A percentile compares a stretch with the other conserved stretches of the same genome.
Evolutionary conservation across 2,888 invertebrate species (phyloP).

Genomic region (Ormyrus pomaceus): DNA sequence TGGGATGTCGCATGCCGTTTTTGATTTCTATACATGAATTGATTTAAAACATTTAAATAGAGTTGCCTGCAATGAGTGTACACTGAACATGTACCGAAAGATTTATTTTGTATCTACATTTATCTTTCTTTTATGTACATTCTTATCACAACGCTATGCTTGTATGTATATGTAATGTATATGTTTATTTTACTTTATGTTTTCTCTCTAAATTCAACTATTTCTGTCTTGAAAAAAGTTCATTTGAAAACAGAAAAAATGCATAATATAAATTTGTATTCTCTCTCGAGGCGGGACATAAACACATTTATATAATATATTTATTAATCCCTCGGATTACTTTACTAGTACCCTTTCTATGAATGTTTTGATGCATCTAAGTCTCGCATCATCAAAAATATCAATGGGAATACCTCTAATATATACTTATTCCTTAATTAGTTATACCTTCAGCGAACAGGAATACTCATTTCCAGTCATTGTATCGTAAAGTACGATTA

Average conservation of each 20-base stretch:
- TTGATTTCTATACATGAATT: conserved; percentile 56
- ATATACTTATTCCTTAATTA: conserved; percentile 66
- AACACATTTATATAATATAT: conserved; percentile 44
- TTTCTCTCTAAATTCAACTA: background rate
- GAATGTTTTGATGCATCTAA: conserved; percentile 67
- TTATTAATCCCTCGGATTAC: conserved; percentile 65
- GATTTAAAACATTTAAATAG: conserved; percentile 37
- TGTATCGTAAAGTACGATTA: conserved; percentile 66
- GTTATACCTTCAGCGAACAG: conserved; percentile 59
- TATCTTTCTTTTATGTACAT: conserved; percentile 62
- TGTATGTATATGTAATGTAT: conserved; percentile 31
- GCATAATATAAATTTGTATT: conserved; percentile 42
- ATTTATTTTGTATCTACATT: conserved; percentile 57
- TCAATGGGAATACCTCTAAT: conserved; percentile 72
- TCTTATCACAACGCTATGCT: conserved; percentile 63
- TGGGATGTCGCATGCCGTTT: conserved; percentile 22
- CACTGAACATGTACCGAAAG: conserved; percentile 47
- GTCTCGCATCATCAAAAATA: conserved; percentile 73
- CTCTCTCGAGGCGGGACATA: conserved; percentile 28
- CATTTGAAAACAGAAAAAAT: conserved; percentile 29
- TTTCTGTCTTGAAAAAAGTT: conserved; percentile 14
- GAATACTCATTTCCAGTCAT: conserved; percentile 72
- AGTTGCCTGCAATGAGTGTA: conserved; percentile 39
- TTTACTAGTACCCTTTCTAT: conserved; percentile 69
- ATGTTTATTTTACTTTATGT: conserved; percentile 15